Base-by-base conservation (phyloP, 1,140 invertebrate species). In the Zaprionus davidi region DNA sequence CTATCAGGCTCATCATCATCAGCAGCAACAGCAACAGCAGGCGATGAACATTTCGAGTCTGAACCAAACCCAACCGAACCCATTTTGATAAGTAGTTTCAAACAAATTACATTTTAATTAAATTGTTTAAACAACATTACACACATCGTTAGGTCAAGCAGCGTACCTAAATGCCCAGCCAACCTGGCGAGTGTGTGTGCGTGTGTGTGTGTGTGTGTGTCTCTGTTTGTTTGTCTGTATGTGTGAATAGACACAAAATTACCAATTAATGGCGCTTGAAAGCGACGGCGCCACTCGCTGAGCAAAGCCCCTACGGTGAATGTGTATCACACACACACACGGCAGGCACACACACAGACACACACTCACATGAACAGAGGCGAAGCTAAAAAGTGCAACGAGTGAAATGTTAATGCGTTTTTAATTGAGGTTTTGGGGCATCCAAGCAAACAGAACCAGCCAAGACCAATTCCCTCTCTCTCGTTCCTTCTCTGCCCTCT, bases 81-180 rank as follows among this genome's bases (percentile, higher is more conserved):
- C 85, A 90, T 75, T 90, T 75, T 90, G 81, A 90, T 90, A 90
- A 90, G 82, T 85, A 90, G 85, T 90, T 90, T 71, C 82, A 90
- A 92, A 92, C 91, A 92, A 92, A 92, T 92, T 92, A 92, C 90
- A 91, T 92, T 92, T 92, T 92, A 92, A 92, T 92, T 92, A 92
- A 92, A 92, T 92, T 91, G 90, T 92, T 91, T 92, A 82, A 92
- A 90, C 83, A 87, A 92, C 90, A 92, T 92, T 91, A 92, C 81
- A 90, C 90, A 91, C 84, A 86, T 86, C 90, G 77, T 90, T 90
- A 90, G 85, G 86, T 90, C 85, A 90, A 90, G 85, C 78, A 88
- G 85, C 85, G 85, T 85, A 88, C 84, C 84, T 87, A 87, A 87
- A 87, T 87, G 71, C 65, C 71, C 73, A 82, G 63, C 62, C 79